Percentiles rank a stretch among this genome's conserved stretches.
phyloP scores from a whole-genome alignment of 2,797 vertebrate genomes.

The Coreius guichenoti region DNA sequence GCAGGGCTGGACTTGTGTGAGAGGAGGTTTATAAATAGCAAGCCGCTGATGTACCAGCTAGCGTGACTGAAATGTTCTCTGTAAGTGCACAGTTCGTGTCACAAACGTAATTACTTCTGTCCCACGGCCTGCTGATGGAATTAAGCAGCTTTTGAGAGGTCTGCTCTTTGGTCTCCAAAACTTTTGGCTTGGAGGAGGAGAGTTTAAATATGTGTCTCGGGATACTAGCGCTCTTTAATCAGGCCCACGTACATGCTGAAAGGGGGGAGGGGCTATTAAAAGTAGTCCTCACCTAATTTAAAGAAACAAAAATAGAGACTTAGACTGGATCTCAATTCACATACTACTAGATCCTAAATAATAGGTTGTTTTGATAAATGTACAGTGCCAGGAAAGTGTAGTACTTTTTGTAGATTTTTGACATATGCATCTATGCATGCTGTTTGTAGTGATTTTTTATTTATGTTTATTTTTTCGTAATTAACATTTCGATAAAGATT shows the following conservation, averaged over 20 bases:
- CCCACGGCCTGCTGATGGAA: constrained; percentile 76
- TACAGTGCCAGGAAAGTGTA: not conserved
- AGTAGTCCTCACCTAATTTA: not conserved
- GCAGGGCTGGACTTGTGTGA: constrained; percentile 46
- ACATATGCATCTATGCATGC: not conserved
- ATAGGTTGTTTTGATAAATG: not conserved
- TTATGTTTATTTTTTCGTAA: too few species aligned
- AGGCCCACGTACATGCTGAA: not conserved
- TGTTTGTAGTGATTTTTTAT: not conserved
- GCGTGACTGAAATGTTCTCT: constrained; percentile 57
- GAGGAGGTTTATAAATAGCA: constrained; percentile 60
- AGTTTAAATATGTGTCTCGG: constrained; percentile 22
- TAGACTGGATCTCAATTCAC: not conserved
- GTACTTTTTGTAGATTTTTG: not conserved
- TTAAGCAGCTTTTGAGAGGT: constrained; percentile 78
- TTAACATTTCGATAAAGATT: too few species aligned
- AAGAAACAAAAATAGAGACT: not conserved
- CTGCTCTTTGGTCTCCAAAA: constrained; percentile 15
- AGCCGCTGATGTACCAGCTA: constrained; percentile 20
- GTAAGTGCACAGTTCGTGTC: constrained; percentile 79
- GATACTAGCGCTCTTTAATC: not conserved
- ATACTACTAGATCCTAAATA: not conserved
- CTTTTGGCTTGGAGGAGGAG: not conserved
- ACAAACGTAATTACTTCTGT: constrained; percentile 82
- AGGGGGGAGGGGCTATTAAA: not conserved